Base-by-base conservation (phyloP, 2,888 invertebrate species). In the Amphimallon solstitiale region DNA sequence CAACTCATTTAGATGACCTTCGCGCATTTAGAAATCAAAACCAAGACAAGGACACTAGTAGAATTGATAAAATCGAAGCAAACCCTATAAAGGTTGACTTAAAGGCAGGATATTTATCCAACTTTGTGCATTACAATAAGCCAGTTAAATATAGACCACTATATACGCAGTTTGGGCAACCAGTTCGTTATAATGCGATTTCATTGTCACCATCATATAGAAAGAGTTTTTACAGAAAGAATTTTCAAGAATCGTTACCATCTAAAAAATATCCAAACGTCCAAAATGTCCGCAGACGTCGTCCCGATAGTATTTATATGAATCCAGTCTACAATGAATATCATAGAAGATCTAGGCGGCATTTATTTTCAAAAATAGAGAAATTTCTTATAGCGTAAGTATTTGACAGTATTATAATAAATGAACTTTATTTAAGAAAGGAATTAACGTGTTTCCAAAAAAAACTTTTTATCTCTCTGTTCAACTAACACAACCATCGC, bases 311-410 rank as follows among this genome's bases (percentile, higher is more conserved):
- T 14, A 49, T 65, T 14, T 68, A 71, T 19, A 15, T 60, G 15
- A 65, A 73, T 70, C 73, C 73, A 35, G 67, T 69, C n/a, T 70
- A 73, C 59, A 69, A 70, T 46, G 85, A 86, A 68, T 85, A 87
- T 72, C 89, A 90, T 77, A 85, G 90, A 73, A 83, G 83, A 49
- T 89, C 87, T 69, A 82, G 90, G 73, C 81, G 88, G 46, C 87
- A 87, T 54, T 78, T 90, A 17, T 89, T 88, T 75, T 82, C 81
- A 63, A 90, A 89, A 80, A 78, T 90, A 63, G 89, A 89, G 76
- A 84, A 81, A 68, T 83, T 90, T 71, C 81, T 90, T 56, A 84
- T 83, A 70, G 85, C 87, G 90, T 90, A 82, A 86, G 88, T 86
- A 72, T 40, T 38, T 10, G 14, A 43, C n/a, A n/a, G n/a, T n/a